Base-by-base conservation (phyloP, 2,888 invertebrate genomes). In the Dryadula phaetusa region DNA sequence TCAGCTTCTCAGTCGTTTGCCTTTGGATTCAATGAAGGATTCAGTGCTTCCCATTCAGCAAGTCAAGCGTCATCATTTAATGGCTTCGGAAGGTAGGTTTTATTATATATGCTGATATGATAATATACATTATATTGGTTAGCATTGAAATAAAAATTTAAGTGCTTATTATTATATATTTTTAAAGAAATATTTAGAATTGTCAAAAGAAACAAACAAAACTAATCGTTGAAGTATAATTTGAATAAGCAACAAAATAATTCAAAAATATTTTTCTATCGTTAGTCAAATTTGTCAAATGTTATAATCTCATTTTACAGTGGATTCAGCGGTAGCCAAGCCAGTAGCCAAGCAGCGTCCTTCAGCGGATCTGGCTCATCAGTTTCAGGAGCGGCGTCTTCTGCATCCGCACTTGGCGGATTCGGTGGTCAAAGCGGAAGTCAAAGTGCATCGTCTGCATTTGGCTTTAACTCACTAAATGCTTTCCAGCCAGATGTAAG, bases 11-110 rank as follows among this genome's bases (percentile, higher is more conserved):
- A 93, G 71, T 91, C 92, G 0, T 89, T 92, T 76, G 87, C 91
- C 0, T 89, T 92, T 64, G 92, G 93, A n/a, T 92, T 91, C 73
- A 89, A 85, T 64, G 87, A 92, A 72, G 93, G 93, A 8, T 92
- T 93, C 78, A 90, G 92, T 74, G 88, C 90, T 28, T 92, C 93
- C 3, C 93, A 93, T 46, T 90, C 93, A 1, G 92, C 92, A 28
- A 93, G 93, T 66, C 92, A 92, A 72, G 84, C 93, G 10, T 84
- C 92, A 0, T 91, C 92, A 6, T 92, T 92, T 76, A 88, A 87
- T 76, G 89, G 91, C 66, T 90, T 92, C 69, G 88, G 90, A 79
- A 87, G 88, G 93, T 93, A 77, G 85, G 88, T 83, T 10, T n/a
- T n/a, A n/a, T n/a, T n/a, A n/a, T n/a, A n/a, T n/a, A n/a, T n/a